Evolutionary conservation across 2,888 invertebrate species (phyloP).

Genomic region (Ganaspis brasiliensis): DNA sequence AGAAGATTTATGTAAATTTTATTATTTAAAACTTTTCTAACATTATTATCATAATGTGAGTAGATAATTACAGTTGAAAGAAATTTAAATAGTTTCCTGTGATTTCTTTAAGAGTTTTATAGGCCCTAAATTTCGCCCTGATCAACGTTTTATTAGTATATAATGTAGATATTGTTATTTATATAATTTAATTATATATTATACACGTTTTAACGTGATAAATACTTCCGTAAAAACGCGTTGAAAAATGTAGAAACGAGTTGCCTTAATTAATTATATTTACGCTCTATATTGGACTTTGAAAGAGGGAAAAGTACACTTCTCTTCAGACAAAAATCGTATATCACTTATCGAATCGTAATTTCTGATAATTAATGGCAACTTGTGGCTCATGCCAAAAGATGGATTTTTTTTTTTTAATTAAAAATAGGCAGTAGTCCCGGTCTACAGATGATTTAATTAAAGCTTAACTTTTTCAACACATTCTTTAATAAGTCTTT

Average conservation of each 20-base stretch:
- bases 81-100: background rate
- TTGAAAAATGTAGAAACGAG: conserved; percentile 62
- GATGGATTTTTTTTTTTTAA: conserved; percentile 7
- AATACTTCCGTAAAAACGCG: conserved; percentile 57
- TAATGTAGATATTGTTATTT: background rate
- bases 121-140: background rate
- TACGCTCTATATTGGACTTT: background rate
- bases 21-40: too few species aligned
- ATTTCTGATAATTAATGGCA: conserved; percentile 11
- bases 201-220: conserved; percentile 13
- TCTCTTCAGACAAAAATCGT: conserved; percentile 23
- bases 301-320: conserved; percentile 12
- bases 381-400: conserved; percentile 12
- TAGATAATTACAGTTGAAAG: too few species aligned
- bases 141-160: background rate
- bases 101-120: background rate
- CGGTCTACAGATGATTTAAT: background rate
- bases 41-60: too few species aligned
- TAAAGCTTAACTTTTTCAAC: too few species aligned
- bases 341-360: conserved; percentile 3
- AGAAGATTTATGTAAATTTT: background rate
- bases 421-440: conserved; percentile 1
- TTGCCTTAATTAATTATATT: conserved; percentile 54
- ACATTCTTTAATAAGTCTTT: too few species aligned
- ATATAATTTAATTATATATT: background rate